A percentile compares a stretch with the other conserved stretches of the same genome.
These are phyloP conservation scores for Adineta ricciae DNA, from an alignment of 2,888 invertebrate species.

Conservation along the genomic window DNA sequence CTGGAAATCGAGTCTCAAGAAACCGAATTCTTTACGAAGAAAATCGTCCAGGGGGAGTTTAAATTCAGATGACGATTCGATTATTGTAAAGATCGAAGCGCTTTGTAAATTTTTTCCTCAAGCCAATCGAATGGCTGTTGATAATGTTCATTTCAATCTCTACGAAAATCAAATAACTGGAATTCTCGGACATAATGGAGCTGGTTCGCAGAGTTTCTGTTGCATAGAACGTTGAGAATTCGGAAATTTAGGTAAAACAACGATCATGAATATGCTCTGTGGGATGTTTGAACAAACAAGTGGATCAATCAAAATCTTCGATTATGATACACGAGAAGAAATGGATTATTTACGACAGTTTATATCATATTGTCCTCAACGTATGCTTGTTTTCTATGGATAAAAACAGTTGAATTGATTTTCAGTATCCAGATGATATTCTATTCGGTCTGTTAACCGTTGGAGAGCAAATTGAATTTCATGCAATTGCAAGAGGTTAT, in stretches of 20 bases:
- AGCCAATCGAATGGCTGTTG: neutral
- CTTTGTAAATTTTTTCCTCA: neutral
- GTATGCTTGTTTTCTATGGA: neutral
- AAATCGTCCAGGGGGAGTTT: neutral
- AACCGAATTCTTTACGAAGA: neutral
- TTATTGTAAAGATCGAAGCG: neutral
- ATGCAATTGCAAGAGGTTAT: neutral
- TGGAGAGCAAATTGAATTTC: constrained; percentile 19
- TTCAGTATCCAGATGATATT: neutral
- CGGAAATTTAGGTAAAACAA: neutral
- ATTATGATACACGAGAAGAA: neutral
- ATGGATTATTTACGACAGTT: neutral
- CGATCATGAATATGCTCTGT: neutral
- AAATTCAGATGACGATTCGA: neutral
- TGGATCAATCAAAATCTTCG: neutral
- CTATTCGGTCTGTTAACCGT: neutral
- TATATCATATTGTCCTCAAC: neutral
- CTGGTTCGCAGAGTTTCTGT: neutral
- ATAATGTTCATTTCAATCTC: neutral
- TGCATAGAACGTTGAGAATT: neutral
- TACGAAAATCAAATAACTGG: neutral
- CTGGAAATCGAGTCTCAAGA: neutral
- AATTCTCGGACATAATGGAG: neutral
- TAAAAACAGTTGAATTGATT: neutral
- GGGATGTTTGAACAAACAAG: neutral